Evolutionary conservation across 35 echinoderm and acorn worm species (phyloP).

Genomic region (Ophiothrix spiculata): DNA sequence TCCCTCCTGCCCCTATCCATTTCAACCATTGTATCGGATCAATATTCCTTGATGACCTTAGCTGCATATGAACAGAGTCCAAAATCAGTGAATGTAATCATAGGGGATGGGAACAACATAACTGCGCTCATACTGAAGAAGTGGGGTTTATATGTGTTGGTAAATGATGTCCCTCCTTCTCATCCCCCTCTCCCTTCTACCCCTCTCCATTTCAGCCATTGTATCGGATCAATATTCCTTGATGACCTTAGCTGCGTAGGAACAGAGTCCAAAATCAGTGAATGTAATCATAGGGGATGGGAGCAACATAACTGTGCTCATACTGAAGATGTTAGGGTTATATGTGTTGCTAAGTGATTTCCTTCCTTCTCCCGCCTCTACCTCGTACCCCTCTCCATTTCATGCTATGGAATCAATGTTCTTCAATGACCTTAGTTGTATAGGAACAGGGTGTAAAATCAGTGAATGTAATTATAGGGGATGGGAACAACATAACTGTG

Average conservation of each 20-base stretch:
- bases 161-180: too few species aligned
- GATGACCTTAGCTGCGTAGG: slow-evolving; percentile 79
- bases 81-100: slow-evolving; percentile 44
- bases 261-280: slow-evolving; percentile 33
- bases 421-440: slow-evolving; percentile 44
- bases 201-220: slow-evolving; percentile 48
- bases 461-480: slow-evolving; percentile 32
- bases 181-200: too few species aligned
- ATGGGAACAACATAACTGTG: slow-evolving; percentile 42
- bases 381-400: too few species aligned
- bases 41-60: slow-evolving; percentile 70
- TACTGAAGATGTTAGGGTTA: slow-evolving; percentile 85
- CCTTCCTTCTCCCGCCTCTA: too few species aligned
- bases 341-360: slow-evolving; percentile 86
- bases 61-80: slow-evolving; percentile 50
- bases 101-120: slow-evolving; percentile 35
- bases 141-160: slow-evolving; percentile 57
- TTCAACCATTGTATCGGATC: slow-evolving; percentile 52
- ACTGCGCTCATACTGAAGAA: slow-evolving; percentile 68
- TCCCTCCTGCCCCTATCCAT: too few species aligned
- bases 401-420: slow-evolving; percentile 39
- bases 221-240: slow-evolving; percentile 52
- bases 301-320: slow-evolving; percentile 86
- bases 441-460: slow-evolving; percentile 31
- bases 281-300: slow-evolving; percentile 66